Evolutionary conservation across 2,113 vertebrate genomes (phyloP).

Genomic region (Phaethornis superciliosus): DNA sequence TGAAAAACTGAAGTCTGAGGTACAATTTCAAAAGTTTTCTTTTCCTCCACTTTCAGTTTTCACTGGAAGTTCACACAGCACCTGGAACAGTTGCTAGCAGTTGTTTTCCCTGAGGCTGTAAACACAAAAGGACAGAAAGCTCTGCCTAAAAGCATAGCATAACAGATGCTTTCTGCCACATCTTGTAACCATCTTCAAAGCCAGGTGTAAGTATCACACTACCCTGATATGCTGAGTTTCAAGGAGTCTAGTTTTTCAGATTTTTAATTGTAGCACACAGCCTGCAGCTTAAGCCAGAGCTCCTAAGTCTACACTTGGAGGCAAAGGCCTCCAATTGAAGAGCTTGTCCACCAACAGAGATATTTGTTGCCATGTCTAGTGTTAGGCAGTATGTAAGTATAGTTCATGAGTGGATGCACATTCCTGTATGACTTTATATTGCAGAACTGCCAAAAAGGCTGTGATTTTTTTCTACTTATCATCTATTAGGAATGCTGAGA

Average conservation of each 20-base stretch:
- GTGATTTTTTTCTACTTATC: background rate
- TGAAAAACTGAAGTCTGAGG: background rate
- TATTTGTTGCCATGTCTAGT: background rate
- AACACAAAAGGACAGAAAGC: background rate
- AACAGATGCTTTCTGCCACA: conserved; percentile 27
- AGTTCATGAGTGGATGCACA: background rate
- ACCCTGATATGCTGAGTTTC: background rate
- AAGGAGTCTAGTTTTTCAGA: background rate
- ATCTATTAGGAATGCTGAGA: background rate
- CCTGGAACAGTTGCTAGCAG: background rate
- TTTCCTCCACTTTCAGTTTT: background rate
- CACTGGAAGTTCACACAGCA: background rate
- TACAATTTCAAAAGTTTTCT: background rate
- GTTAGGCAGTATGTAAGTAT: background rate
- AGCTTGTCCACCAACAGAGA: background rate
- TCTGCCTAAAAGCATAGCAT: background rate
- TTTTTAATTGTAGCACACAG: background rate
- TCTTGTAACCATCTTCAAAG: background rate
- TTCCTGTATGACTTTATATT: background rate
- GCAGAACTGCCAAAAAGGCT: background rate
- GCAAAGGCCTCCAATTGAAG: background rate
- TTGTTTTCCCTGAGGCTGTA: conserved; percentile 9
- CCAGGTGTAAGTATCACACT: background rate
- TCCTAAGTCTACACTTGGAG: background rate
- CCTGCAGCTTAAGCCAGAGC: background rate